Conservation (phyloP, 2,888 invertebrate genomes). For the Ichneumoninae sp. region DNA sequence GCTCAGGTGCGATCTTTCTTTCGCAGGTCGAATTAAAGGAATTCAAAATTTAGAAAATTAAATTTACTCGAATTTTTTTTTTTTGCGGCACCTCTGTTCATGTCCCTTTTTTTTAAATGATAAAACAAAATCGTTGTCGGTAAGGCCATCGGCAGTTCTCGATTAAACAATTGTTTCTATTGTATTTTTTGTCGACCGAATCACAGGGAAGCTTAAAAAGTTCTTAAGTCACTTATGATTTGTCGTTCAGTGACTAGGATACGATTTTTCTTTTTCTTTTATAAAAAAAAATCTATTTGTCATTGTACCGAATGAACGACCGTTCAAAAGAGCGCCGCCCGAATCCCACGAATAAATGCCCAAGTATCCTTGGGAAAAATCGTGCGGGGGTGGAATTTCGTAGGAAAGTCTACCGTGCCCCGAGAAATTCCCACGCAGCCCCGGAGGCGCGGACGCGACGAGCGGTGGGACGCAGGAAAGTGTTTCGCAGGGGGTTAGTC, state of each 20-base stretch:
- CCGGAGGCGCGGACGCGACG: slow-evolving; percentile 15
- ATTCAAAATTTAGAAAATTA: not conserved
- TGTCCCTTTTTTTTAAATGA: not conserved
- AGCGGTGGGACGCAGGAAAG: slow-evolving; percentile 45
- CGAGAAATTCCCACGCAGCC: slow-evolving; percentile 60
- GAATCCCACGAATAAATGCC: slow-evolving; percentile 49
- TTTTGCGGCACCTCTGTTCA: not conserved
- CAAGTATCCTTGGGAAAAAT: slow-evolving; percentile 54
- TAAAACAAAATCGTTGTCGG: not conserved
- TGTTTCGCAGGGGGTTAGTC: slow-evolving; percentile 69
- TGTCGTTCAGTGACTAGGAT: not conserved
- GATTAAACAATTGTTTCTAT: not conserved
- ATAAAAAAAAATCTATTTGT: slow-evolving; percentile 8
- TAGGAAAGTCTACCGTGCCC: slow-evolving; percentile 41
- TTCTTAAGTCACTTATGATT: not conserved
- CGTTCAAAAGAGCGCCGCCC: slow-evolving; percentile 15
- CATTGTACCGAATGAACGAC: not conserved
- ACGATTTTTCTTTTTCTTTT: not conserved
- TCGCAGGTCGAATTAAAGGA: not conserved
- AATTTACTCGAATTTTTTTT: not conserved
- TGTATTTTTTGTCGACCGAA: not conserved
- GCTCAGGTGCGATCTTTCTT: slow-evolving; percentile 25
- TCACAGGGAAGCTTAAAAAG: not conserved
- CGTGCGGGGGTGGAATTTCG: slow-evolving; percentile 55
- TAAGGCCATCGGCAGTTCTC: not conserved